Evolutionary conservation across 2,888 invertebrate genomes (phyloP), one percentile per base, ranked within the genome.

Genomic region (Rotaria magnacalcarata): DNA sequence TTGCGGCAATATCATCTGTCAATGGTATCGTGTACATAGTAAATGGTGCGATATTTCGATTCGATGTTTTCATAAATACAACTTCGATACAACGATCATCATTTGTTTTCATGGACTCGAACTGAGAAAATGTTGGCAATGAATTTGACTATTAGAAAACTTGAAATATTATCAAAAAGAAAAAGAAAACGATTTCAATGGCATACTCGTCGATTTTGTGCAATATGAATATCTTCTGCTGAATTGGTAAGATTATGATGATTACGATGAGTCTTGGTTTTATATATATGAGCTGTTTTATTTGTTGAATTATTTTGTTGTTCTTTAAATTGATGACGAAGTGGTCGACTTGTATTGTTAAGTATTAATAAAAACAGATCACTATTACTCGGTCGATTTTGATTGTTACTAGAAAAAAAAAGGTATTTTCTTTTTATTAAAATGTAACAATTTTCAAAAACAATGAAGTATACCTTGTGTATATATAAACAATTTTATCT

Each of bases 401-500:
- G 11, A 7, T 80, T 47, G 14, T 43, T 47, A 47, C 80, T 80
- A 80, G 47, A 80, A 67, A 67, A 3, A 80, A 47, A 67, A 67
- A 1, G 21, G 27, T n/a, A 14, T 27, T 54, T 54, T 54, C 10
- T 54, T 21, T 27, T 27, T 27, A n/a, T 14, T 34, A 67, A n/a
- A 67, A 8, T 14, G 27, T 11, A 27, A 27, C 16, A 16, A 3
- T 52, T 14, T 52, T 8, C 52, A 52, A 52, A 52, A 52, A 52
- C 14, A 50, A 50, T 52, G 3, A 16, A 52, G 0, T 16, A 11
- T 21, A 47, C 75, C 75, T 80, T 24, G 41, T 27, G 0, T 80
- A 34, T 7, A n/a, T 47, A 47, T 80, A 43, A 11, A 80, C 80
- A 47, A 80, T 80, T 80, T 80, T 80, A 80, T 80, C 80, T 43